phyloP scores from a whole-genome alignment of 2,888 invertebrate genomes.

The Thera obeliscata region DNA sequence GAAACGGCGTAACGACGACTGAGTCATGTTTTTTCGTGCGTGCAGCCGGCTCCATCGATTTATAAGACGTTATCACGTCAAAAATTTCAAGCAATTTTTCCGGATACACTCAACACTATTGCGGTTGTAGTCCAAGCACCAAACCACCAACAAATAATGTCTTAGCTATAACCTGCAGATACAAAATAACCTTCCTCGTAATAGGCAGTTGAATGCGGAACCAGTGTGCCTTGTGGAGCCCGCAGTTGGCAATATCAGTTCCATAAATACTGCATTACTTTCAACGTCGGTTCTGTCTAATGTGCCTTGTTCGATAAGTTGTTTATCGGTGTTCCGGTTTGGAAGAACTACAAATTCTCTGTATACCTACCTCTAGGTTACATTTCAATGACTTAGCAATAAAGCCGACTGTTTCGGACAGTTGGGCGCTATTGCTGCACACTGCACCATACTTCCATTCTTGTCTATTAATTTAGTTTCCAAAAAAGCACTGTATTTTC shows the following conservation, averaged over 20 bases:
- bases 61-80: too few relatives aligned
- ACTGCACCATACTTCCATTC: neutral
- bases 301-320: constrained; percentile 18
- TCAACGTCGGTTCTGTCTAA: constrained; percentile 14
- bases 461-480: neutral
- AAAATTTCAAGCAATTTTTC: neutral
- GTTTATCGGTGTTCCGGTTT: constrained; percentile 15
- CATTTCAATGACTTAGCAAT: neutral
- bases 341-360: constrained; percentile 1
- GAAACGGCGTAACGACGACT: too few relatives aligned
- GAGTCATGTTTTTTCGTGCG: too few relatives aligned
- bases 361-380: neutral
- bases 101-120: constrained; percentile 1
- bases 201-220: constrained; percentile 24
- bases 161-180: constrained; percentile 25
- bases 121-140: neutral
- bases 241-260: constrained; percentile 19
- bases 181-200: constrained; percentile 23
- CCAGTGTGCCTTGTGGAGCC: constrained; percentile 13
- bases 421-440: neutral
- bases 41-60: too few relatives aligned
- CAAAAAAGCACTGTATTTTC: neutral
- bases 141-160: constrained; percentile 10
- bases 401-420: neutral
- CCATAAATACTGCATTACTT: constrained; percentile 24